Evolutionary conservation across 2,888 invertebrate species (phyloP).

Genomic region (Tineola bisselliella): DNA sequence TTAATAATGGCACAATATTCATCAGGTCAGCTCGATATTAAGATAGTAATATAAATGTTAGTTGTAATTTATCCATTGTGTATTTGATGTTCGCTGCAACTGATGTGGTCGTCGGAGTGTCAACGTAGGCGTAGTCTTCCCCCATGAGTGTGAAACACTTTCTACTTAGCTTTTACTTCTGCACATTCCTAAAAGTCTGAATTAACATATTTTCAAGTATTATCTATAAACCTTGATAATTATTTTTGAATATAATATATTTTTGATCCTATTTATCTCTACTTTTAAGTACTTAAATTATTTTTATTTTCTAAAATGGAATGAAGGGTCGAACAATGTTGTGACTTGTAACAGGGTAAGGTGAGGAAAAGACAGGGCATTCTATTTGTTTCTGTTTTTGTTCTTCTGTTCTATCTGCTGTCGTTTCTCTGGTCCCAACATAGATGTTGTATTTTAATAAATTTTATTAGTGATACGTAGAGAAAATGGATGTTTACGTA

Average conservation of each 20-base stretch:
- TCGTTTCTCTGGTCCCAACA: slow-evolving; percentile 28
- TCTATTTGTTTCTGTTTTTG: slow-evolving; percentile 20
- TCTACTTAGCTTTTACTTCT: slow-evolving; percentile 31
- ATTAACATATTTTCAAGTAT: slow-evolving; percentile 5
- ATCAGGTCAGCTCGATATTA: slow-evolving; percentile 62
- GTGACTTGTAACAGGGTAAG: slow-evolving; percentile 61
- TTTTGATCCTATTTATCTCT: slow-evolving; percentile 12
- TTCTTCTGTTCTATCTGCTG: slow-evolving; percentile 30
- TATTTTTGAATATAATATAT: slow-evolving; percentile 5
- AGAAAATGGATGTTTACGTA: not conserved
- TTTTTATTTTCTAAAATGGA: not conserved
- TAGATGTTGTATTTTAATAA: slow-evolving; percentile 47
- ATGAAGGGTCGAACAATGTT: slow-evolving; percentile 34
- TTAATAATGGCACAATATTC: slow-evolving; percentile 50
- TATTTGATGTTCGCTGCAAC: slow-evolving; percentile 26
- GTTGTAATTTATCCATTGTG: slow-evolving; percentile 36
- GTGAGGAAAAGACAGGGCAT: slow-evolving; percentile 29
- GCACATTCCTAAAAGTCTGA: slow-evolving; percentile 49
- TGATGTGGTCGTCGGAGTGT: slow-evolving; percentile 26
- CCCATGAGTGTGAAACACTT: slow-evolving; percentile 41
- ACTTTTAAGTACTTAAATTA: not conserved
- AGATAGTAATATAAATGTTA: slow-evolving; percentile 8
- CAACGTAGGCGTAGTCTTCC: slow-evolving; percentile 17
- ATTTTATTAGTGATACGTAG: slow-evolving; percentile 27
- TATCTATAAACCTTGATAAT: not conserved